A percentile compares a stretch with the other conserved stretches of the same genome.
Evolutionary conservation across 2,113 vertebrate genomes (phyloP).

Genomic region (Callionymus lyra): DNA sequence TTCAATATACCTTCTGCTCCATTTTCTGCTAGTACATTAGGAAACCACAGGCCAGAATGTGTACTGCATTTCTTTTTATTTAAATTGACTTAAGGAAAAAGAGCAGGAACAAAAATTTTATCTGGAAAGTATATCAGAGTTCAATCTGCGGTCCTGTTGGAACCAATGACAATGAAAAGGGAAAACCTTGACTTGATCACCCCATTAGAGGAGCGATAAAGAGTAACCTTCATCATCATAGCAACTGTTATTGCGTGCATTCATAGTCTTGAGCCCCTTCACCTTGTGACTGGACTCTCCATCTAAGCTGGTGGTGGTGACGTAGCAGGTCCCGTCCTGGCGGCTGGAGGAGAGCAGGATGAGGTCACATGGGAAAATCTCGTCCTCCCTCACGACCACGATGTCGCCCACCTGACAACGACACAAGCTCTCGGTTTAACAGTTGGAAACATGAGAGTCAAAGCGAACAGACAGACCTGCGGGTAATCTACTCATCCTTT

Average conservation of each 20-base stretch:
- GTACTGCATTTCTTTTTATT: no score
- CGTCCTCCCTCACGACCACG: constrained; percentile 89
- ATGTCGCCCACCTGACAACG: constrained; percentile 85
- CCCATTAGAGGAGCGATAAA: no score
- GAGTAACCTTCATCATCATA: no score
- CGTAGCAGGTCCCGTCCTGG: constrained; percentile 88
- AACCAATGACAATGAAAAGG: no score
- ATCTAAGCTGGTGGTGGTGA: constrained; percentile 95
- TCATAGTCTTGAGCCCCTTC: not conserved
- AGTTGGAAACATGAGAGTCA: constrained; percentile 16
- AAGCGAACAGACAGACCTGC: constrained; percentile 19
- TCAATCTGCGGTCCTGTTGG: no score
- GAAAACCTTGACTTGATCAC: no score
- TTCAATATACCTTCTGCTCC: no score
- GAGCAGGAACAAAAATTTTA: not conserved
- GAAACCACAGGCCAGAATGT: no score
- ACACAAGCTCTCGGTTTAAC: constrained; percentile 4
- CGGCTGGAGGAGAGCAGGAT: constrained; percentile 90
- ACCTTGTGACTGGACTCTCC: constrained; percentile 97
- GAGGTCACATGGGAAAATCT: constrained; percentile 97
- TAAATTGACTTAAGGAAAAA: no score
- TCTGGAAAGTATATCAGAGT: not conserved
- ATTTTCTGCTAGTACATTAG: no score
- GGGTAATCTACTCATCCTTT: constrained; percentile 18
- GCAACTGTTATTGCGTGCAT: no score